Evolutionary conservation across 2,888 invertebrate genomes (phyloP), one percentile per base, ranked within the genome.

Genomic region (Mycalesis mineus): DNA sequence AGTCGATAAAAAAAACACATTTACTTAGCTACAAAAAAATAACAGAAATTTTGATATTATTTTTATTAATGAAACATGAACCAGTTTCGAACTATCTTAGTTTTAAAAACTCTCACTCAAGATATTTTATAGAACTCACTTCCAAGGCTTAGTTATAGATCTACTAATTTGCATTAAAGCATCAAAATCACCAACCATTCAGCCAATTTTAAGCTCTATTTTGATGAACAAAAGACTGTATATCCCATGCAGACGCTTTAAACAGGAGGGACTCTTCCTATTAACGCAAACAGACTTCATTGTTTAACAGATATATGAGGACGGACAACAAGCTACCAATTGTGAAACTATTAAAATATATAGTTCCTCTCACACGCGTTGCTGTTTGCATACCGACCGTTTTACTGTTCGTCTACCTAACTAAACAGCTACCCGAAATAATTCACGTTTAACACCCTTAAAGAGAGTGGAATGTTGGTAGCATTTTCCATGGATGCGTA

Each of bases 241-340:
- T 41, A 14, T 55, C 31, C 9, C 37, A 13, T 55, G 40, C 4
- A 17, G 6, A 9, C n/a, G 5, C 41, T 1, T 42, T 31, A 40
- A 48, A 41, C 14, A 55, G 45, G 41, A 51, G 22, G 31, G 45
- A 29, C 22, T 15, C 41, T 17, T 55, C 41, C 48, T 22, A 37
- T 37, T 48, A 17, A 15, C 33, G 22, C 52, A 13, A 49, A 52
- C 52, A 47, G 36, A 51, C 55, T 29, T 51, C 58, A 50, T 55
- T 58, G 58, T 58, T 51, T 51, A 31, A 39, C 51, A 52, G 55
- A 55, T 59, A 55, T 47, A 55, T 47, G 51, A 47, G 45, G 40
- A 40, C 36, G 48, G 42, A 31, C 42, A 52, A 52, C 52, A 53
- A 52, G 52, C 36, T 57, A 53, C 33, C 42, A 42, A 52, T 52